These are phyloP conservation scores for Dipodomys merriami DNA, from an alignment of 2,113 vertebrate genomes.

Conservation along the genomic window DNA sequence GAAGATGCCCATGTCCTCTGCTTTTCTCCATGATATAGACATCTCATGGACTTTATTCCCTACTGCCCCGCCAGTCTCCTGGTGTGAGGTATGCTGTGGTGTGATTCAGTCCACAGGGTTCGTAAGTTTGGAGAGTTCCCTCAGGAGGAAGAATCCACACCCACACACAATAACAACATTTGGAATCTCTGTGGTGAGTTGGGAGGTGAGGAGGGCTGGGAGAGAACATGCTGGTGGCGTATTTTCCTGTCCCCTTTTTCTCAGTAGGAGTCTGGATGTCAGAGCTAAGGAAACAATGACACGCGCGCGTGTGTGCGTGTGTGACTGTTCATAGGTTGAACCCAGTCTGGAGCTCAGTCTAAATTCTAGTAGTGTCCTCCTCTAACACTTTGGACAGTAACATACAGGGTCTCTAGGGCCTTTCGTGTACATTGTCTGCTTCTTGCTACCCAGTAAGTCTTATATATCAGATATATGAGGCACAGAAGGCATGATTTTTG, in stretches of 20 bases:
- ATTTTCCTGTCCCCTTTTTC: not conserved
- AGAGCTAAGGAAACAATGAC: not conserved
- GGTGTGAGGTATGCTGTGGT: not conserved
- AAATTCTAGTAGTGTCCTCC: not conserved
- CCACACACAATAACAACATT: not conserved
- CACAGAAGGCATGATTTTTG: not conserved
- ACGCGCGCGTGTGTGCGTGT: too few species aligned
- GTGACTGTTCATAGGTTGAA: not conserved
- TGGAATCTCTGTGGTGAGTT: slow-evolving; percentile 35
- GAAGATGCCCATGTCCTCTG: not conserved
- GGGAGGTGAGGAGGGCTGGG: slow-evolving; percentile 16
- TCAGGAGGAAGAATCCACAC: not conserved
- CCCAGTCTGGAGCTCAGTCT: not conserved
- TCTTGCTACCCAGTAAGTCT: not conserved
- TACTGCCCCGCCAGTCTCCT: not conserved
- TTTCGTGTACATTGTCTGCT: not conserved
- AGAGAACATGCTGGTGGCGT: not conserved
- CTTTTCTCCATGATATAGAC: not conserved
- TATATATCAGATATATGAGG: not conserved
- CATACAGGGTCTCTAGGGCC: not conserved
- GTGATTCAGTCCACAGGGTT: not conserved
- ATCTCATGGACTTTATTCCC: not conserved
- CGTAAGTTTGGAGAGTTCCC: slow-evolving; percentile 11
- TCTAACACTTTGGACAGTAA: not conserved
- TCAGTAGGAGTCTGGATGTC: not conserved